phyloP scores from a whole-genome alignment of 2,113 vertebrate species.

The Plecotus auritus region DNA sequence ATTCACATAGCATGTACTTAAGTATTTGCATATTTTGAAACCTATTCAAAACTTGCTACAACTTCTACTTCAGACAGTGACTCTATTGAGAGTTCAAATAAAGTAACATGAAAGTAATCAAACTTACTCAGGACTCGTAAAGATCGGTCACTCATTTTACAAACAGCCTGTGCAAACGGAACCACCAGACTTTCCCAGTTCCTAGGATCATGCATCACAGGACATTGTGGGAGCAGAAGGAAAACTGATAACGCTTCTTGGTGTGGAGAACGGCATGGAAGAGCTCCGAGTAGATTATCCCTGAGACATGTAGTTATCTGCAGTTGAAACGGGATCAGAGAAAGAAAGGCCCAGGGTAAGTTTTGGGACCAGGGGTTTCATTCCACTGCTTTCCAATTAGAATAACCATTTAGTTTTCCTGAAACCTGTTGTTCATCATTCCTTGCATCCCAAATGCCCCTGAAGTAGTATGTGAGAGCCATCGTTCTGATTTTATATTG shows the following conservation, averaged over 20 bases:
- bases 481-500: background rate
- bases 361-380: background rate
- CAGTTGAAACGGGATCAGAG: background rate
- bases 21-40: background rate
- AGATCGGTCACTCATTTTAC: conserved; percentile 31
- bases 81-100: background rate
- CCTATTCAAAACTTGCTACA: background rate
- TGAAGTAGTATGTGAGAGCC: background rate
- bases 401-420: background rate
- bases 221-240: conserved; percentile 73
- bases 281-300: conserved; percentile 41
- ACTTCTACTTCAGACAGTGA: background rate
- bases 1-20: background rate
- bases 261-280: conserved; percentile 50
- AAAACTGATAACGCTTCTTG: conserved; percentile 69
- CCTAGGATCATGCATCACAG: conserved; percentile 10
- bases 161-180: conserved; percentile 54
- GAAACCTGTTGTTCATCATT: background rate
- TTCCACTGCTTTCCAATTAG: background rate
- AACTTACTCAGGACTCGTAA: conserved; percentile 44
- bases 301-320: conserved; percentile 65
- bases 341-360: background rate
- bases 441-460: background rate
- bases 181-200: conserved; percentile 1
- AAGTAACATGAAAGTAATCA: background rate